Conservation (phyloP, 2,797 vertebrate genomes). For the Chloroceryle inda region DNA sequence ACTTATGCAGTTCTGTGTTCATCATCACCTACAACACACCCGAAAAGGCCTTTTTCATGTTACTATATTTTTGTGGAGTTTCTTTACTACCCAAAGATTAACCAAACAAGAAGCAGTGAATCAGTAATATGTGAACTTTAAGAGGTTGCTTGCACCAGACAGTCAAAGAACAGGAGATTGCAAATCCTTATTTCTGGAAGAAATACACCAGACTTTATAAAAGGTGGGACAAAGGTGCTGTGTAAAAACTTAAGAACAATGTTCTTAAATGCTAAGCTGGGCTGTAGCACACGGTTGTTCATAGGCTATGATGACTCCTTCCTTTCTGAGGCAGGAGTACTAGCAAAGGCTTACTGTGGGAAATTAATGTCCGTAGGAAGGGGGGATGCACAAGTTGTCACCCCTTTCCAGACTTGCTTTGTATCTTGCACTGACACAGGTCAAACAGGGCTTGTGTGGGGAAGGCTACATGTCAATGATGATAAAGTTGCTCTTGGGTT, state of each 20-base stretch:
- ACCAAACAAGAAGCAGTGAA: background rate
- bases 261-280: background rate
- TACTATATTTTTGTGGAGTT: background rate
- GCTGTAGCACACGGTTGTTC: background rate
- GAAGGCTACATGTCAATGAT: background rate
- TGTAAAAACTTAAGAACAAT: background rate
- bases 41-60: background rate
- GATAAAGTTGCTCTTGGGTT: background rate
- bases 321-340: background rate
- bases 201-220: background rate
- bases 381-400: background rate
- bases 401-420: background rate
- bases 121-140: background rate
- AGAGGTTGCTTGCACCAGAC: background rate
- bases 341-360: background rate
- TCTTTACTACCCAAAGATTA: background rate
- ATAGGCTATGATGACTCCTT: background rate
- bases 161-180: background rate
- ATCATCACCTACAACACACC: background rate
- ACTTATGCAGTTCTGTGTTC: background rate
- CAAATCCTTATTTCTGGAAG: background rate
- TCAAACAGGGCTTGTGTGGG: background rate
- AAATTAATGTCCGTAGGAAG: background rate
- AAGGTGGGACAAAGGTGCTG: background rate
- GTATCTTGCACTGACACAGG: background rate